Conservation (phyloP, 2,113 vertebrate species). For the Nyctibius bracteatus region DNA sequence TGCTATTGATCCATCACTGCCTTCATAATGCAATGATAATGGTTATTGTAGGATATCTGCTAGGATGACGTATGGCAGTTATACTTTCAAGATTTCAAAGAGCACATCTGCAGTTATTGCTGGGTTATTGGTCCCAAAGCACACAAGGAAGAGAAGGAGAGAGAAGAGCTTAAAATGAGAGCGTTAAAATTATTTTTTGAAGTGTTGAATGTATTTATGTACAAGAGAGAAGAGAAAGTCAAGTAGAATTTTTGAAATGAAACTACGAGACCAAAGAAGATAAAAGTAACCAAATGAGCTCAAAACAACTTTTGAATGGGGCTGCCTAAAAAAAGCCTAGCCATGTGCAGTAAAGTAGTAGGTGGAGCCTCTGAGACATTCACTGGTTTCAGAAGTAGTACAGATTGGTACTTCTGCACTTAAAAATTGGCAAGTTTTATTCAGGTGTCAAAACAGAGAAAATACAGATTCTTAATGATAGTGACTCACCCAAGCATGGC, state of each 20-base stretch:
- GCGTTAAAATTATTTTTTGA: neutral
- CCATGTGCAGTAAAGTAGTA: too few relatives aligned
- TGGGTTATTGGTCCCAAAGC: neutral
- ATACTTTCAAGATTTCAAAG: neutral
- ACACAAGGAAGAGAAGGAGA: neutral
- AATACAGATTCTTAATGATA: neutral
- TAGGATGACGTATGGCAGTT: neutral
- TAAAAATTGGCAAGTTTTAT: neutral
- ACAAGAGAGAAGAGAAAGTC: neutral
- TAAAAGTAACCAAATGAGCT: neutral
- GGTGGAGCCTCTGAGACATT: neutral
- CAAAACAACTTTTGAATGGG: neutral
- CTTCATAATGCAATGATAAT: neutral
- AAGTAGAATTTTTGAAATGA: neutral
- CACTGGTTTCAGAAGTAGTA: neutral
- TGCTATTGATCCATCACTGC: neutral
- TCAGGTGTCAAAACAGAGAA: neutral
- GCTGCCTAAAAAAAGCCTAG: neutral
- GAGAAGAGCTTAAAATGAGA: neutral
- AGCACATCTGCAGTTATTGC: neutral
- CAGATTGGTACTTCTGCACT: neutral
- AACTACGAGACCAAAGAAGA: neutral
- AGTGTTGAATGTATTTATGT: neutral
- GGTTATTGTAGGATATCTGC: neutral
- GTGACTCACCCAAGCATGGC: neutral